phyloP scores from a whole-genome alignment of 2,888 invertebrate species.

The Drosophila kambysellisi region DNA sequence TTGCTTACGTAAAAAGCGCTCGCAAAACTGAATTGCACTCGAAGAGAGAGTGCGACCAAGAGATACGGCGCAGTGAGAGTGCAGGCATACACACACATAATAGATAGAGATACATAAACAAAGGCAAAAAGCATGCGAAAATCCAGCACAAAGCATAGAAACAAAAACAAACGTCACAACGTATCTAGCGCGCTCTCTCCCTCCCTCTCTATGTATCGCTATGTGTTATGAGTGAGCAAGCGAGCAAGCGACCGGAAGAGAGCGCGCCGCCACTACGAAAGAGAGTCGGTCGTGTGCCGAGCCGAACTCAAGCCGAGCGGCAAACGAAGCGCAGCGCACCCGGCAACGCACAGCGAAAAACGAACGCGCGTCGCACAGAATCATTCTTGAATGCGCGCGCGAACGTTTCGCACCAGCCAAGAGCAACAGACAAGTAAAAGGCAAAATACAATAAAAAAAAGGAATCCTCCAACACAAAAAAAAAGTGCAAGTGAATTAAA shows the following conservation, averaged over 20 bases:
- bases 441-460: constrained; percentile 2
- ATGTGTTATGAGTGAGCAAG: constrained; percentile 24
- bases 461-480: constrained; percentile 13
- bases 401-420: constrained; percentile 80
- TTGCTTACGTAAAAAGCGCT: constrained; percentile 72
- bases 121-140: constrained; percentile 72
- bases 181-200: constrained; percentile 13
- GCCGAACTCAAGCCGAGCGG: constrained; percentile 43
- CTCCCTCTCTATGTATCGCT: neutral
- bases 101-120: constrained; percentile 68
- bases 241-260: constrained; percentile 57
- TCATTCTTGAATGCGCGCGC: constrained; percentile 85
- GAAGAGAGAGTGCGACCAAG: constrained; percentile 5
- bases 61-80: constrained; percentile 54
- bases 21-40: constrained; percentile 33
- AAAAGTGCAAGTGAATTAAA: constrained; percentile 74
- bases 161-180: constrained; percentile 75
- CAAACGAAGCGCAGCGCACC: constrained; percentile 50
- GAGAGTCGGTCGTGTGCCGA: constrained; percentile 21
- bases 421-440: constrained; percentile 27
- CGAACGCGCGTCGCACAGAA: constrained; percentile 72
- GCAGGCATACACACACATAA: constrained; percentile 41
- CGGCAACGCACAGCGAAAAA: constrained; percentile 58
- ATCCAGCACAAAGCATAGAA: constrained; percentile 74
- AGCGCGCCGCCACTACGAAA: constrained; percentile 36